Conservation (phyloP, 2,113 vertebrate genomes). For the Callaeas wilsoni region DNA sequence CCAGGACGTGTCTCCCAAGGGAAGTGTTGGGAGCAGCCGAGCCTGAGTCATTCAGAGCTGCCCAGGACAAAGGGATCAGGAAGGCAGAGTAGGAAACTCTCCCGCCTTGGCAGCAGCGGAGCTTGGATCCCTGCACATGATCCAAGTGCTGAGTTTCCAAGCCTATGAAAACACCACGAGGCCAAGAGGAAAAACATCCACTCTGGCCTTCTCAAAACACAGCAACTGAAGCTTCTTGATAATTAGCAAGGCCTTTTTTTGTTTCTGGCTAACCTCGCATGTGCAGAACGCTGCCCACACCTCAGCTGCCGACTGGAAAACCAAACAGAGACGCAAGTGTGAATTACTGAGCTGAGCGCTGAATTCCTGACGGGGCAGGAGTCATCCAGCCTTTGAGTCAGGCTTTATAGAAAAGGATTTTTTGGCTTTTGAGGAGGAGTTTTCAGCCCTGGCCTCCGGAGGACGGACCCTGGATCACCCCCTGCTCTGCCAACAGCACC, state of each 20-base stretch:
- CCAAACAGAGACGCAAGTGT: background rate
- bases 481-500: background rate
- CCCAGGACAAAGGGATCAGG: conserved; percentile 1
- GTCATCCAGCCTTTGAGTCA: background rate
- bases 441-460: background rate
- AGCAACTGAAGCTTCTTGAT: background rate
- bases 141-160: conserved; percentile 32
- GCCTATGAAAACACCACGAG: conserved; percentile 24
- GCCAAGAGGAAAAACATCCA: conserved; percentile 42
- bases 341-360: background rate
- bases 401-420: background rate
- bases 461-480: accelerated
- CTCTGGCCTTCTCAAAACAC: conserved; percentile 27
- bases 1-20: background rate
- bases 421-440: background rate
- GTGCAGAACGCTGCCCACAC: background rate
- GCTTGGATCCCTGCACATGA: background rate
- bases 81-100: conserved; percentile 37
- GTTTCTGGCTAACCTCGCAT: background rate
- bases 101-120: background rate
- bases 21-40: conserved; percentile 7
- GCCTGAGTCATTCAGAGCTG: background rate
- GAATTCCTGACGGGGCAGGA: background rate
- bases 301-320: conserved; percentile 18
- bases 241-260: background rate